phyloP scores from a whole-genome alignment of 2,113 vertebrate species.

The Otolemur garnettii region DNA sequence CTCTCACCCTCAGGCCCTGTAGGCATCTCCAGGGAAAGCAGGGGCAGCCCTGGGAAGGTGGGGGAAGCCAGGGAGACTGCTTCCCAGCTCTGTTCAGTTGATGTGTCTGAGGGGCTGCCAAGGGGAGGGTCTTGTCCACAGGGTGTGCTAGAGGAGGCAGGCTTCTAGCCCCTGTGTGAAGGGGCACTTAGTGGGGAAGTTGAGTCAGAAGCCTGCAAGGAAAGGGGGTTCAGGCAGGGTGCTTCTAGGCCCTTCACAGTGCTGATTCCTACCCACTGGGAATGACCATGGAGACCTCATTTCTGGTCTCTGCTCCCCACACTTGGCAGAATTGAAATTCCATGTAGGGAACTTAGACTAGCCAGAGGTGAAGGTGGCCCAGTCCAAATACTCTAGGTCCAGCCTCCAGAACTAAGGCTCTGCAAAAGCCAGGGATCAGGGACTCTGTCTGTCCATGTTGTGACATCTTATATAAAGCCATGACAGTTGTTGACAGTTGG shows the following conservation, averaged over 20 bases:
- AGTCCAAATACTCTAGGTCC: background rate
- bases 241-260: no score
- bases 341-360: rapidly evolving
- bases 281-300: no score
- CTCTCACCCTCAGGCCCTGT: no score
- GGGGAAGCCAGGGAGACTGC: no score
- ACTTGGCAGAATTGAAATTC: background rate
- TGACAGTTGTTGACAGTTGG: no score
- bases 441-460: background rate
- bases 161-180: no score
- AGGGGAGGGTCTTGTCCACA: rapidly evolving
- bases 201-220: background rate
- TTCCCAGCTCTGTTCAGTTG: background rate
- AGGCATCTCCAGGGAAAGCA: background rate
- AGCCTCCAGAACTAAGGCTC: background rate
- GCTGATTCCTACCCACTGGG: background rate
- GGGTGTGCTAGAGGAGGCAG: rapidly evolving
- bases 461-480: no score
- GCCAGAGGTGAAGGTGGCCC: background rate
- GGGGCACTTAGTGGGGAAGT: background rate
- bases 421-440: rapidly evolving
- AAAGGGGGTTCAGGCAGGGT: background rate
- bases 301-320: background rate
- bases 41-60: no score
- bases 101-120: rapidly evolving